Evolutionary conservation across 2,797 vertebrate species (phyloP), one percentile per base, ranked within the genome.

Genomic region (Enoplosus armatus): DNA sequence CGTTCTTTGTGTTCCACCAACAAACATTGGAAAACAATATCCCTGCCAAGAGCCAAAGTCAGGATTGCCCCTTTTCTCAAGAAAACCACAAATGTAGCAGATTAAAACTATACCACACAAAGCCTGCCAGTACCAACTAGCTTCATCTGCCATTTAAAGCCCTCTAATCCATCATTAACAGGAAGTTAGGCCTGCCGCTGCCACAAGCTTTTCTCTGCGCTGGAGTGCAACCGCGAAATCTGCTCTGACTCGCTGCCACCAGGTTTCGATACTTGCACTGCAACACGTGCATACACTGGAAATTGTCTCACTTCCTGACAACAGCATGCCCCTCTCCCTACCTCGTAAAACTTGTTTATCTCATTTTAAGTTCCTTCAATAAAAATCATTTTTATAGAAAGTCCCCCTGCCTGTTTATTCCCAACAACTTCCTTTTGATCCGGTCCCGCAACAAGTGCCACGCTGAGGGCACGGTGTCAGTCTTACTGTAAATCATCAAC

Each of bases 311-410:
- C 65, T 91, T 90, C 86, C 91, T 84, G 73, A 86, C 81, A 89
- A 84, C 72, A 66, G 29, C 27, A 39, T 29, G 67, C 63, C 54
- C 61, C 20, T 71, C 54, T 62, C 71, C 75, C 78, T 62, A 81
- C 77, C 83, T 85, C 75, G 39, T 89, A 87, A 92, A 93, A 89
- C 72, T 90, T 89, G 85, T 92, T 92, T 85, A 90, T 91, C 86
- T 90, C 85, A 89, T 87, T 82, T 80, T 77, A 63, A 84, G 33
- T 82, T 85, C 82, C 74, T 74, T 85, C 70, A 79, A 76, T 89
- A 80, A 90, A 91, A 84, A 69, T 71, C 0, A 65, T 67, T 91
- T 91, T 91, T 80, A 85, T 83, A 48, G 80, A 70, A 87, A 86
- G 59, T 70, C 68, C 72, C 77, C 85, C 62, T 7, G 24, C 83